phyloP scores from a whole-genome alignment of 2,113 vertebrate species.

The Fulica atra region DNA sequence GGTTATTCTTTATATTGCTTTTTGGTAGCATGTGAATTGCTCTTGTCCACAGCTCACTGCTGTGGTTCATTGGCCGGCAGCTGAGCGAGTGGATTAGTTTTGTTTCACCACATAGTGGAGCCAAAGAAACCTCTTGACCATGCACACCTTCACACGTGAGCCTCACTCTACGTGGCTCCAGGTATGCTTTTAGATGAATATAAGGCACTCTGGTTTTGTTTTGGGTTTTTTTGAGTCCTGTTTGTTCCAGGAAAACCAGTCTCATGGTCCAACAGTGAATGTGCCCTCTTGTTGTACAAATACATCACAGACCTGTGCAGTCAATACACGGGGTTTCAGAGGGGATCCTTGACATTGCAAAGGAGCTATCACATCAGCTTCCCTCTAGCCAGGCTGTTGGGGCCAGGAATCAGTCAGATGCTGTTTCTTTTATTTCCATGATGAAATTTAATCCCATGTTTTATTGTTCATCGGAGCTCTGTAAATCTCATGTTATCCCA shows the following conservation, averaged over 20 bases:
- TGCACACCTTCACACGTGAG: neutral
- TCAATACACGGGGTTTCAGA: neutral
- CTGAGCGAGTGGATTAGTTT: neutral
- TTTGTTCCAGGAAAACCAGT: neutral
- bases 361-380: neutral
- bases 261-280: neutral
- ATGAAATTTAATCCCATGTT: neutral
- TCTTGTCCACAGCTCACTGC: neutral
- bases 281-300: neutral
- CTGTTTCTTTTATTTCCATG: neutral
- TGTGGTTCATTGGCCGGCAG: neutral
- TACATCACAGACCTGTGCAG: neutral
- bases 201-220: neutral
- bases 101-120: neutral
- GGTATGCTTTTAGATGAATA: neutral
- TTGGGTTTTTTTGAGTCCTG: neutral
- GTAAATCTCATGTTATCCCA: neutral
- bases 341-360: neutral
- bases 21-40: neutral
- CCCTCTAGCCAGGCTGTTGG: neutral
- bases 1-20: neutral
- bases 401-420: neutral
- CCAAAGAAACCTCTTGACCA: neutral
- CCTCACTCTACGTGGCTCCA: neutral
- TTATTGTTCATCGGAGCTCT: neutral